Evolutionary conservation across 2,113 vertebrate species (phyloP), one percentile per base, ranked within the genome.

Genomic region (Bombycilla garrulus): DNA sequence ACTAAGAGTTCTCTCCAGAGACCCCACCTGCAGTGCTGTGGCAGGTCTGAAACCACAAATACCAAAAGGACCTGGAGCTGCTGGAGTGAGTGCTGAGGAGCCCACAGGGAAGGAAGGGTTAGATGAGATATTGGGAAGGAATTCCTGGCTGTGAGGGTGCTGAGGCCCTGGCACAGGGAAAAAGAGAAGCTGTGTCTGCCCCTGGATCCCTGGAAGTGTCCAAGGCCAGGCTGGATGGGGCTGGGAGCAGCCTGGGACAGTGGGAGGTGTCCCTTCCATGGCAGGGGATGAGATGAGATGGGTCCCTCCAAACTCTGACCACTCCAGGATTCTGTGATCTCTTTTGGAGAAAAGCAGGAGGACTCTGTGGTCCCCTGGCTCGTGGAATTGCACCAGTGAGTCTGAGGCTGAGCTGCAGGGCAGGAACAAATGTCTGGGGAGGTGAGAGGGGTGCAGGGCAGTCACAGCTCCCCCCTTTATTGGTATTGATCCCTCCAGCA

Each of bases 161-260:
- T 0, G 0, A 69, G 62, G 6, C 25, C 21, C 47, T 69, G 70
- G 47, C 54, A 42, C 40, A 33, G 35, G 21, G 0, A n/a, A n/a
- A n/a, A n/a, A 54, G 21, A 13, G 62, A 4, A 61, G 25, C 53
- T 74, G 61, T n/a, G 69, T n/a, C 38, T 89, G 54, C 9, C 38
- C n/a, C 70, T 56, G 60, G 35, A 26, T 35, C 47, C 47, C 29
- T 82, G 71, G n/a, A 2, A 69, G 18, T 48, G 48, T 13, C 12
- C 47, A 5, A n/a, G 40, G 21, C 31, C 40, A 42, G 62, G 6
- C 0, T 70, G 71, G 20, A 3, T 0, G 1, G 62, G 35, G 15
- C 10, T 54, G 42, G n/a, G 48, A 76, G 22, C 54, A 19, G 0
- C 9, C 21, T 90, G 87, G 40, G 28, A 1, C 0, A 2, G 31